Base-by-base conservation (phyloP, 2,113 vertebrate genomes). In the Columba janthina region DNA sequence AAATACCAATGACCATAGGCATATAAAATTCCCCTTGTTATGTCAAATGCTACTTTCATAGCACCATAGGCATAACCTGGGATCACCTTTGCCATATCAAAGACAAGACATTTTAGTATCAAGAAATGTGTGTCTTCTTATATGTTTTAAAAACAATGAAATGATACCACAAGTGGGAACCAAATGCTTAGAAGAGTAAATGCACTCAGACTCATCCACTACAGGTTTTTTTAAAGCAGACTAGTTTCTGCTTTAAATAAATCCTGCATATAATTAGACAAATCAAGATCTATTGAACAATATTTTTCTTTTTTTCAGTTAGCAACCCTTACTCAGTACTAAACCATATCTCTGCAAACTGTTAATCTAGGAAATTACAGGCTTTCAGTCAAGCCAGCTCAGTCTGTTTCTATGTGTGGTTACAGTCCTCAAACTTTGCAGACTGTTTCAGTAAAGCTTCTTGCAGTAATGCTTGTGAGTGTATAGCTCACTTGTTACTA, bases 341-440 rank as follows among this genome's bases (percentile, higher is more conserved):
- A 94, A 96, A 89, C 81, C 54, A 10, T 76, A 36, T 42, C 72
- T 90, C 91, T 94, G 56, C 61, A 94, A 91, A 88, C 90, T 90
- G 74, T 50, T 94, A 69, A 91, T 96, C 94, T 97, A 85, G 61
- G 13, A 97, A 97, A 97, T 97, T 89, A 91, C 54, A 93, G 61
- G 85, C 67, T 91, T 94, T 32, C 56, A 9, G 51, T 78, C 57
- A 73, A 92, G 48, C 36, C 58, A 69, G 61, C 66, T 78, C 40
- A 51, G 56, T 86, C 86, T 71, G 32, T 75, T 94, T 73, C 82
- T 77, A 4, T 25, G 18, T 26, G n/a, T 44, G 56, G 60, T 66
- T 74, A 51, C 67, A 78, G 28, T 20, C 32, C 71, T 60, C 54
- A 88, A 12, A 57, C n/a, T 66, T 64, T 36, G 76, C 73, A 91